phyloP scores from a whole-genome alignment of 2,797 vertebrate species.

The Xiphophorus birchmanni region DNA sequence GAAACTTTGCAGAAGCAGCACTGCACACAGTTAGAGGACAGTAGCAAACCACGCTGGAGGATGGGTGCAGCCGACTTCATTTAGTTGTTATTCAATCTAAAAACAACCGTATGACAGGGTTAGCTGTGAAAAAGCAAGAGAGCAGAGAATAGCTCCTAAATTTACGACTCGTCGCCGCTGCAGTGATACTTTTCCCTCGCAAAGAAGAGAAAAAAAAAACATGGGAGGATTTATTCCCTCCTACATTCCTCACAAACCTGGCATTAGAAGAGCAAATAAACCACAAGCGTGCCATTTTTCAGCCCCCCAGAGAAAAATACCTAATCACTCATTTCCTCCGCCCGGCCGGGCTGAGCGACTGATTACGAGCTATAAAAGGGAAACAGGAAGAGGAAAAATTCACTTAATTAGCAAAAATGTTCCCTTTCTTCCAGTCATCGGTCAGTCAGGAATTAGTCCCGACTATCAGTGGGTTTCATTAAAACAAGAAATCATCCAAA shows the following conservation, averaged over 20 bases:
- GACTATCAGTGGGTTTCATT: background rate
- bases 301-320: constrained; percentile 50
- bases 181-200: constrained; percentile 50
- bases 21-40: constrained; percentile 19
- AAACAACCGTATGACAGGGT: background rate
- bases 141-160: constrained; percentile 22
- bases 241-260: constrained; percentile 67
- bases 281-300: constrained; percentile 54
- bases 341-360: constrained; percentile 32
- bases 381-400: constrained; percentile 59
- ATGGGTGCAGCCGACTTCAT: constrained; percentile 50
- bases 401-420: constrained; percentile 33
- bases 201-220: constrained; percentile 3
- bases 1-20: constrained; percentile 19
- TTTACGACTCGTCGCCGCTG: constrained; percentile 16
- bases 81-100: background rate
- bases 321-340: constrained; percentile 75
- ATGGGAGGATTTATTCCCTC: background rate
- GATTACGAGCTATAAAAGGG: constrained; percentile 53
- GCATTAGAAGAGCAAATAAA: constrained; percentile 71
- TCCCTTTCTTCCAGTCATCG: background rate
- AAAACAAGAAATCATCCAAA: background rate
- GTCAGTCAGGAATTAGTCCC: background rate
- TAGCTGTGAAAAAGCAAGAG: background rate
- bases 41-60: constrained; percentile 35